Base-by-base conservation (phyloP, 2,797 vertebrate species). In the Betta splendens region DNA sequence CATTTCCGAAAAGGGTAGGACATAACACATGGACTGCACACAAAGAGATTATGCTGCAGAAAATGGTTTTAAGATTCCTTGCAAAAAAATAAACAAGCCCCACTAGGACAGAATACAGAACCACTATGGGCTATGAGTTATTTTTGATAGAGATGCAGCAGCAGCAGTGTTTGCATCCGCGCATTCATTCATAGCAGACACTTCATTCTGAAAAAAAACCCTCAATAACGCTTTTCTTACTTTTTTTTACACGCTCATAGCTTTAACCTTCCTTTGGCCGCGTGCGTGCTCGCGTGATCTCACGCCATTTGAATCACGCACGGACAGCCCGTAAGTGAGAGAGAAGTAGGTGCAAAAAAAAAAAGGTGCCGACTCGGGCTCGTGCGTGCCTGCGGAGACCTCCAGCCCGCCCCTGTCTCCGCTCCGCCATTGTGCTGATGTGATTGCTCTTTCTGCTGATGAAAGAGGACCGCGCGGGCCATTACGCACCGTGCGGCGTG, bases 361-460 rank as follows among this genome's bases (percentile, higher is more conserved):
- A 52, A 64, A 51, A 64, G 12, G 12, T 12, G 12, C 12, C 31
- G 11, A 42, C 45, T 53, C n/a, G 42, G 29, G 64, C 63, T 44
- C 29, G 33, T 65, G 62, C 69, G 39, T 69, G 75, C 67, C 72
- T 59, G 61, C 44, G 49, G 51, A 85, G 77, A 76, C 65, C 64
- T n/a, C 64, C 62, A 43, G 59, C 49, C 65, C 68, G 40, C 75
- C 71, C 62, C 72, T 59, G 75, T 67, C 68, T 69, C 53, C 28
- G 53, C 73, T 68, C 60, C 63, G 35, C 70, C 71, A 79, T 66
- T 83, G 83, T 80, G 16, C 26, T 40, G 72, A 26, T 56, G 69
- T 77, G 79, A 81, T 74, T 70, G 72, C 72, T 76, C 77, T 76
- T 53, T 84, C 72, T 79, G 69, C 62, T 72, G 69, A 77, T 78